phyloP scores from a whole-genome alignment of 2,797 vertebrate genomes.

The Phaenicophaeus curvirostris region DNA sequence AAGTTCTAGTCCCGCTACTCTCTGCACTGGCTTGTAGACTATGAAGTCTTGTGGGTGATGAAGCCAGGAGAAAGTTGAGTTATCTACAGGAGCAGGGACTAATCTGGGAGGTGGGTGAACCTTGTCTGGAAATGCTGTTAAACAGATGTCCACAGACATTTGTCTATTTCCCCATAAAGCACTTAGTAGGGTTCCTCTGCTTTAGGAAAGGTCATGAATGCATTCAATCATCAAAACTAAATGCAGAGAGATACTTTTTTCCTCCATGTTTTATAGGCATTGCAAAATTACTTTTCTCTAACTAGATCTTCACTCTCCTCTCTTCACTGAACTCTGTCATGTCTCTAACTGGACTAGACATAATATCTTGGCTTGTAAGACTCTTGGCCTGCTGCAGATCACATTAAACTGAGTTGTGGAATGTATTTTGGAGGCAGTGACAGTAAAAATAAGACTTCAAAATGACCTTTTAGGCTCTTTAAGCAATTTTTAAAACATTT shows the following conservation, averaged over 20 bases:
- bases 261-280: conserved; percentile 1
- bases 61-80: neutral
- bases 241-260: neutral
- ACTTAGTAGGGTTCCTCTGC: neutral
- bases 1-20: neutral
- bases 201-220: neutral
- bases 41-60: neutral
- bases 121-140: neutral
- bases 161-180: neutral
- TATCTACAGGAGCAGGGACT: neutral
- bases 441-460: conserved; percentile 74
- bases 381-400: conserved; percentile 58
- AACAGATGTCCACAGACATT: neutral
- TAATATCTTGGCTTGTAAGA: conserved; percentile 69
- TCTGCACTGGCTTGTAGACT: neutral
- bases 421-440: conserved; percentile 72
- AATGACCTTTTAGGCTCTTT: conserved; percentile 67
- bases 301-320: neutral
- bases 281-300: conserved; percentile 35
- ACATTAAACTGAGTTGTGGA: conserved; percentile 71
- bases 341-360: conserved; percentile 61
- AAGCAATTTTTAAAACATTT: conserved; percentile 66
- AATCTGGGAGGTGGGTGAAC: neutral
- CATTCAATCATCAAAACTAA: neutral
- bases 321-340: conserved; percentile 26